A percentile compares a stretch with the other conserved stretches of the same genome.
Conservation (phyloP, 2,797 vertebrate species). For the Xenops minutus region DNA sequence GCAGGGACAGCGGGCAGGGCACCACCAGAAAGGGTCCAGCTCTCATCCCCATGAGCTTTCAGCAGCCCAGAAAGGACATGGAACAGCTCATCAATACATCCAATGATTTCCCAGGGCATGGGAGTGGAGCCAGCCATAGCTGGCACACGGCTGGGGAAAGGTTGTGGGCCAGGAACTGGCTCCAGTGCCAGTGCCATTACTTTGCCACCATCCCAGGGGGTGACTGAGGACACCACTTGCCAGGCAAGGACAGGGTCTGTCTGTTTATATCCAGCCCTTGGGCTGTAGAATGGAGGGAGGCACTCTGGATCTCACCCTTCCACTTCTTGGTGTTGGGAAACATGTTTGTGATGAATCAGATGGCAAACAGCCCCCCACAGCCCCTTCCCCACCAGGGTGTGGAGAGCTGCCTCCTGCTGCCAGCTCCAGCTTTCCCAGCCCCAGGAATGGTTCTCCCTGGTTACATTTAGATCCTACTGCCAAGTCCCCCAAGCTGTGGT, state of each 20-base stretch:
- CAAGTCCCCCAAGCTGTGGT: not conserved
- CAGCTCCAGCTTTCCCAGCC: not conserved
- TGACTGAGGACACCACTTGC: not conserved
- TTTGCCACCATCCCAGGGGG: not conserved
- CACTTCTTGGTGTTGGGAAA: not conserved
- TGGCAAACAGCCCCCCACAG: not conserved
- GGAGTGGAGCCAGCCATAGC: not conserved
- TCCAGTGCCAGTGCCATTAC: accelerated
- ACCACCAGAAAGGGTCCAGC: not conserved
- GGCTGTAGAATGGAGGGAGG: not conserved
- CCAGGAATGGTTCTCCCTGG: not conserved
- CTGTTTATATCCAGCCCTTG: not conserved
- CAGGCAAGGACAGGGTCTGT: not conserved
- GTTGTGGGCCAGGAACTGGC: not conserved
- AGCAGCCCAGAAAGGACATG: not conserved
- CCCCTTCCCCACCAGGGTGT: not conserved
- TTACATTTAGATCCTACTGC: not conserved
- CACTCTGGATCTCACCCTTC: not conserved
- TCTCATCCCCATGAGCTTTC: not conserved
- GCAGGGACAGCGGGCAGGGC: accelerated
- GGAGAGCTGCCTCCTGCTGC: not conserved
- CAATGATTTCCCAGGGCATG: not conserved
- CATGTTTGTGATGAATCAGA: not conserved
- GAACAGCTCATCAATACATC: not conserved
- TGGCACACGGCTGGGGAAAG: not conserved